These are phyloP conservation scores for Sus cebifrons DNA, from an alignment of 2,797 vertebrate species.

Conservation along the genomic window DNA sequence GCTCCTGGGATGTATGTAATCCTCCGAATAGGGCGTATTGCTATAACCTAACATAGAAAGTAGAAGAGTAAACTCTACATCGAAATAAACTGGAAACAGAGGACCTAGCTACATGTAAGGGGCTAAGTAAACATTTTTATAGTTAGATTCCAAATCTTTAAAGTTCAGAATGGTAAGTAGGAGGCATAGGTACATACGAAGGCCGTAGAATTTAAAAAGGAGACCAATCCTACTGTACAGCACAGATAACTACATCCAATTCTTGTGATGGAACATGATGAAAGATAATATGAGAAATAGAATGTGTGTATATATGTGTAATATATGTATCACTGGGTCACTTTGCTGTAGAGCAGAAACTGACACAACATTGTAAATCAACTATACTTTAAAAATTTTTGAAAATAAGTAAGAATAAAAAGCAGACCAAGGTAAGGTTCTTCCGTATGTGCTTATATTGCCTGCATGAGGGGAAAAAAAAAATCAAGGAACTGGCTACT, in stretches of 20 bases:
- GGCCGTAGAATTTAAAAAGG: not conserved
- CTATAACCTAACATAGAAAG: conserved; percentile 90
- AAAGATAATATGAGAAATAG: too few species aligned
- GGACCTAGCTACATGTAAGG: not conserved
- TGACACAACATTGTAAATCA: too few species aligned
- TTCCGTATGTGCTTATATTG: not conserved
- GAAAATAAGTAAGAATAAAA: not conserved
- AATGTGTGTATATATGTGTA: too few species aligned
- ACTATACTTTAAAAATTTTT: too few species aligned
- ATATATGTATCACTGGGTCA: too few species aligned
- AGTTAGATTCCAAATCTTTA: not conserved
- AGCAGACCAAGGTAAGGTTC: not conserved
- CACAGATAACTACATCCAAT: too few species aligned
- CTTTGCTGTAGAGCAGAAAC: too few species aligned
- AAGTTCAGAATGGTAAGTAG: not conserved
- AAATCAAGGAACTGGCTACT: not conserved
- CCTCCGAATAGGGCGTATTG: conserved; percentile 91
- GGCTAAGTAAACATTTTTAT: not conserved
- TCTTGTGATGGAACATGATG: too few species aligned
- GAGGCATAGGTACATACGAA: not conserved
- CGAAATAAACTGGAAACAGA: not conserved
- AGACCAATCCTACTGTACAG: too few species aligned
- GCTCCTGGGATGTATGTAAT: conserved; percentile 91
- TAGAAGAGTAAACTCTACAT: not conserved
- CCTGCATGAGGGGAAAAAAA: not conserved